Base-by-base conservation (phyloP, 2,888 invertebrate species). In the Bellardia pandia region DNA sequence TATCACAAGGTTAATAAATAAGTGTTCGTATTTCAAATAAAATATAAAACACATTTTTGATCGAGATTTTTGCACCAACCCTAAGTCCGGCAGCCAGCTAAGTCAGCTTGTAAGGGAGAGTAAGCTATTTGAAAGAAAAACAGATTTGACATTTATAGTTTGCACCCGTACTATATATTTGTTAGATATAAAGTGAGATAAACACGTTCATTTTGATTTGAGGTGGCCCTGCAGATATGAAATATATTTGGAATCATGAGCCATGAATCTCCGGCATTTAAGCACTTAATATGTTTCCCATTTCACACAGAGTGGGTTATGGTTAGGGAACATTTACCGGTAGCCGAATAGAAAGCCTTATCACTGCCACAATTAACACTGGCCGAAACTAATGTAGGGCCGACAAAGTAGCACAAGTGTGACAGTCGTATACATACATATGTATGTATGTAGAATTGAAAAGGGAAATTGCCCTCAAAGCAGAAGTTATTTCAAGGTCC, bases 391-490 rank as follows among this genome's bases (percentile, higher is more conserved):
- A 93, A 79, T 14, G 93, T 92, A 11, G 91, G 90, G 3, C 88
- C 89, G 42, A 92, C 92, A 85, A 92, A 92, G 78, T 93, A 93
- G 78, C 93, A 93, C 92, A n/a, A n/a, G n/a, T n/a, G n/a, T n/a
- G n/a, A n/a, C n/a, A n/a, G n/a, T n/a, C n/a, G n/a, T n/a, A n/a
- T n/a, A n/a, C n/a, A n/a, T n/a, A n/a, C n/a, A n/a, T n/a, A n/a
- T n/a, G n/a, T n/a, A n/a, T n/a, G n/a, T n/a, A 93, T 93, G 74
- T 93, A 93, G 93, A 91, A 94, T 93, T 3, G 94, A 94, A 51
- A 93, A 93, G 23, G 93, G 30, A 93, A 93, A 86, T 93, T 93
- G 7, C 92, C 93, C 64, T 93, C 93, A 71, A 92, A 91, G 2
- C 93, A 93, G 51, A 93, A 92, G 0, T 93, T 93, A 90, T 93